Base-by-base conservation (phyloP, 2,888 invertebrate genomes). In the Lepetodrilus schrolli region DNA sequence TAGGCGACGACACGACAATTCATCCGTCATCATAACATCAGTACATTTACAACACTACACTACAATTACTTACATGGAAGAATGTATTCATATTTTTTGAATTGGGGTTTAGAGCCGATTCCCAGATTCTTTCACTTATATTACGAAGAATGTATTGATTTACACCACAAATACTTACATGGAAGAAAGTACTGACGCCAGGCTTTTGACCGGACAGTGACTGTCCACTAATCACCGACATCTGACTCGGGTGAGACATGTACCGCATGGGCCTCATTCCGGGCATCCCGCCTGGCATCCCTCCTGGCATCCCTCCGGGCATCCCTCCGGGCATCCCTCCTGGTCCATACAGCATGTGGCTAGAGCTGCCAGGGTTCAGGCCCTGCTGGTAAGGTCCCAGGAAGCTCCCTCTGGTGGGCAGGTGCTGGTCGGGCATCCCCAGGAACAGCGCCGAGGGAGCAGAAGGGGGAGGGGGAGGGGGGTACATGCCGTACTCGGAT, bases 281-380 rank as follows among this genome's bases (percentile, higher is more conserved):
- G 20, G 13, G 69, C 65, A 65, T 74, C 36, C 78, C 76, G 68
- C 70, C 77, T 69, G 75, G 79, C 74, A 77, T 77, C 69, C 77
- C 79, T 8, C 49, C 77, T 72, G 72, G 76, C 77, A 78, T 76
- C 68, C 74, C 75, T 68, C 66, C 66, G 23, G 70, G 66, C 26
- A 30, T n/a, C 7, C 48, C 48, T 48, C 20, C 48, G n/a, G n/a
- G n/a, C n/a, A n/a, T n/a, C n/a, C n/a, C n/a, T n/a, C n/a, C n/a
- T n/a, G n/a, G n/a, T 68, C 66, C 66, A 34, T 66, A 58, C 26
- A 30, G 7, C 43, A 43, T 43, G 17, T 17, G n/a, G 66, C 68
- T 70, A 17, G 69, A 48, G 26, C 47, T 26, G 43, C 70, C 68
- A 26, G 38, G 17, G 68, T 74, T 71, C 68, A 70, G 75, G 34